These are phyloP conservation scores for Hirundo rustica DNA, from an alignment of 2,797 vertebrate species.

Conservation along the genomic window DNA sequence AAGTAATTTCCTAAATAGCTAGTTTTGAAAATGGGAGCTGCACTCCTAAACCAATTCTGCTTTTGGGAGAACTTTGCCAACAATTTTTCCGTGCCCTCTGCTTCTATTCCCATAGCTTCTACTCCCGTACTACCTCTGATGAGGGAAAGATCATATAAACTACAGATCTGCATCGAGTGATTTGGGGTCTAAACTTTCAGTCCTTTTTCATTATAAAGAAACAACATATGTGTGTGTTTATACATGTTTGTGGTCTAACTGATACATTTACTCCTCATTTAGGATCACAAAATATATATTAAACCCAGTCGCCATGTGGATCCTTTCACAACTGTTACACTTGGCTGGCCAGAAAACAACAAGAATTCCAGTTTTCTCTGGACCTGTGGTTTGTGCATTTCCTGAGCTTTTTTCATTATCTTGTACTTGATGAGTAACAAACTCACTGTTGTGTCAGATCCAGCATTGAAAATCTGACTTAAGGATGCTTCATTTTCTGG, in stretches of 20 bases:
- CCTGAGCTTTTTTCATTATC: not conserved
- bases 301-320: constrained; percentile 62
- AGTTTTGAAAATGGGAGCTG: not conserved
- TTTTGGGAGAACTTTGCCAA: not conserved
- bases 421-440: not conserved
- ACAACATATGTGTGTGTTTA: not conserved
- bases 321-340: constrained; percentile 65
- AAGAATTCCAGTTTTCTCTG: constrained; percentile 60
- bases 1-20: not conserved
- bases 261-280: not conserved
- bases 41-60: not conserved
- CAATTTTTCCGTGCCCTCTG: not conserved
- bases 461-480: not conserved
- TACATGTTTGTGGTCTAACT: not conserved
- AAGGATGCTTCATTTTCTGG: not conserved
- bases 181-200: not conserved
- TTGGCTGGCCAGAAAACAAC: constrained; percentile 67
- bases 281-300: constrained; percentile 61
- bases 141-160: not conserved
- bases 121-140: not conserved
- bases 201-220: not conserved
- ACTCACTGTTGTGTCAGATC: not conserved
- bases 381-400: constrained; percentile 73
- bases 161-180: not conserved
- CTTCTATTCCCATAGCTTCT: not conserved